Evolutionary conservation across 2,797 vertebrate genomes (phyloP), one percentile per base, ranked within the genome.

Genomic region (Distichodus sexfasciatus): DNA sequence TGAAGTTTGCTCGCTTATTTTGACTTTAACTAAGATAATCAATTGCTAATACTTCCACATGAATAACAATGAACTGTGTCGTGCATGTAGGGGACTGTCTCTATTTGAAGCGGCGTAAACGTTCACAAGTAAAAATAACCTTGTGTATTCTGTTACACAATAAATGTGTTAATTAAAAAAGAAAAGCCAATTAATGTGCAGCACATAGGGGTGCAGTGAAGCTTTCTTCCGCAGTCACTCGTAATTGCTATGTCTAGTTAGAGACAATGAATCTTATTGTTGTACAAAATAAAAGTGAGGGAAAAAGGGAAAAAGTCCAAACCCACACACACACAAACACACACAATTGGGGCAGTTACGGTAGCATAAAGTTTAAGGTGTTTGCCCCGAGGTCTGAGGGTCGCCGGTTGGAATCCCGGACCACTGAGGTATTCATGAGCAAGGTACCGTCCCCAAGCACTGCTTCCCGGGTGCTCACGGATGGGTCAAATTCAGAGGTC

Each of bases 231-330:
- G 36, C 43, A 51, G 69, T 66, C 59, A 61, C 61, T 76, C 64
- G n/a, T 67, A 81, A 76, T 75, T 68, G 74, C 75, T 67, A 44
- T 73, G 68, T 72, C 62, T 73, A 55, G 66, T 79, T 79, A 55
- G 46, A 75, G 62, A 75, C 71, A 28, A 71, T 74, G 31, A 63
- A 71, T 67, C 51, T 53, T 66, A 76, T 78, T 80, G 73, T 67
- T 73, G 66, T 48, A 68, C 64, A 60, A 41, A 46, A 59, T 57
- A 59, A 47, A 68, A 35, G 4, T 36, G 59, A 29, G 44, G 24
- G 26, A 63, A 50, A 17, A 58, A 54, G 43, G 24, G 28, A 29
- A 14, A 67, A 19, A 33, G 6, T 21, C 17, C 6, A 7, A 53
- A 64, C 7, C 11, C 15, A 29, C 12, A 50, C 28, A 11, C 11